Evolutionary conservation across 2,888 invertebrate species (phyloP), one percentile per base, ranked within the genome.

Genomic region (Yponomeuta sedellus): DNA sequence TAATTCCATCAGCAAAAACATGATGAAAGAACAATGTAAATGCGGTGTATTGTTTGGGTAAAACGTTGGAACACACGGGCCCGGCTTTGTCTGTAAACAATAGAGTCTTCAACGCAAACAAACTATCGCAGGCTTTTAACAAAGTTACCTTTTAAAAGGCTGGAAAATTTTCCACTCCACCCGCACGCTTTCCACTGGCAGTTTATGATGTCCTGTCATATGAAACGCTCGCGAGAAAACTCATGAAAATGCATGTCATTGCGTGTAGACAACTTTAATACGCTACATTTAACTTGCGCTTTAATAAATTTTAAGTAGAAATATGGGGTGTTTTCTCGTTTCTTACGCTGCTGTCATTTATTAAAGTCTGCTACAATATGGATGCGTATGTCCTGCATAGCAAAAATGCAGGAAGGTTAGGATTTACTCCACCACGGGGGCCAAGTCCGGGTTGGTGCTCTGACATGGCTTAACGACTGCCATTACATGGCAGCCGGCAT

Each of bases 131-230:
- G 65, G 65, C 65, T 65, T 65, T 64, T 65, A 71, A 72, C 72
- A 68, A 70, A 73, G 74, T 75, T 74, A 67, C 64, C 66, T 71
- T 69, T 70, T 67, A 70, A 71, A 65, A 20, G 68, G 70, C 70
- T 61, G 65, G 57, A 70, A 66, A 64, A 68, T 68, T 70, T 66
- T 66, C 64, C 68, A 69, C 68, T 68, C 66, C 63, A 58, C 25
- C 64, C 52, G 11, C 25, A 56, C 64, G 56, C 64, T 64, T 56
- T 34, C 10, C 39, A 28, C 44, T 6, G 61, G 34, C 34, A 61
- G 25, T 28, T 34, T 34, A 10, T 61, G 61, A 59, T 25, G 25
- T 12, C 25, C 20, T 25, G 59, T 59, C 59, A 59, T 59, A 59
- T 59, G 59, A 59, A 59, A 59, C 59, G 44, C 44, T 6, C 16